Conservation (phyloP, 2,888 invertebrate species). For the Abrostola tripartita region DNA sequence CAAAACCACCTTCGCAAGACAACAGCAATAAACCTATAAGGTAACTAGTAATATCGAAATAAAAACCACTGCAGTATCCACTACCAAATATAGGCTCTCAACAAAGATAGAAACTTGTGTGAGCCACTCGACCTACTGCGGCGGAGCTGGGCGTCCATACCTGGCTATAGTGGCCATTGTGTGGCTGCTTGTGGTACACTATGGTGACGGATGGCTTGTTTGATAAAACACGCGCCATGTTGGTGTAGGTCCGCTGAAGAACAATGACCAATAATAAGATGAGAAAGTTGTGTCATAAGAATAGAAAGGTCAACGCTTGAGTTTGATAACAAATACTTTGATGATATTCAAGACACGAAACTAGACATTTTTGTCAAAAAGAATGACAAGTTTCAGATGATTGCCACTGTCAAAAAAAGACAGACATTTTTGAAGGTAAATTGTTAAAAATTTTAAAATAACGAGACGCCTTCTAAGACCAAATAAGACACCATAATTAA, state of each 20-base stretch:
- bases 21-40: not conserved
- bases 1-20: not conserved
- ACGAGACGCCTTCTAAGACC: no score
- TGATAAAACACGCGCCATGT: not conserved
- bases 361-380: no score
- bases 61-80: slow-evolving; percentile 11
- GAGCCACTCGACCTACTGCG: slow-evolving; percentile 50
- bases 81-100: slow-evolving; percentile 32
- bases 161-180: slow-evolving; percentile 33
- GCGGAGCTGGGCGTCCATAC: slow-evolving; percentile 26
- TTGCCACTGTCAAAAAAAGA: no score
- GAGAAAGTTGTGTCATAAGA: no score
- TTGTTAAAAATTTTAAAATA: no score
- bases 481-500: no score
- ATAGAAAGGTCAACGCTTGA: no score
- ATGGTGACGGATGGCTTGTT: slow-evolving; percentile 8
- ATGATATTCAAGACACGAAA: no score
- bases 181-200: slow-evolving; percentile 10
- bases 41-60: not conserved
- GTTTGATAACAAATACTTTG: no score
- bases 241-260: not conserved
- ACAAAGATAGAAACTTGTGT: slow-evolving; percentile 39
- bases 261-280: no score
- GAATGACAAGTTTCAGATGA: no score
- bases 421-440: no score